phyloP scores from a whole-genome alignment of 1,140 invertebrate species.

The Melipona quadrifasciata region DNA sequence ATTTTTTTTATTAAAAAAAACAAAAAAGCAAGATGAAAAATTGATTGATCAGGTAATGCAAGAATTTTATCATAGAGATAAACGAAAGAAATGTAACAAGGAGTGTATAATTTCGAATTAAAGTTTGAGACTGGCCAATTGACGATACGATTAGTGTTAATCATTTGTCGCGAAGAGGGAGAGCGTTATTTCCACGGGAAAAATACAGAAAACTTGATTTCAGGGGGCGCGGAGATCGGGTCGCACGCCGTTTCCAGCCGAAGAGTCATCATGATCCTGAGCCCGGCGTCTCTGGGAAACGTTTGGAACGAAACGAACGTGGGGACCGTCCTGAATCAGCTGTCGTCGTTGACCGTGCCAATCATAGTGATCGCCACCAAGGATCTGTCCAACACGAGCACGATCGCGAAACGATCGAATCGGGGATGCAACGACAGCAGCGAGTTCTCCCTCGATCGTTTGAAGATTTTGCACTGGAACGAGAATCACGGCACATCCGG shows the following conservation, averaged over 20 bases:
- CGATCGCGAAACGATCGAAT: constrained; percentile 71
- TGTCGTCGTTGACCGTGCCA: constrained; percentile 65
- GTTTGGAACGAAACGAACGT: constrained; percentile 77
- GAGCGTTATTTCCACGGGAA: no score
- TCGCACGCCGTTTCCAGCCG: constrained; percentile 71
- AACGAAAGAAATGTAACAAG: no score
- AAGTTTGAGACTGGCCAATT: no score
- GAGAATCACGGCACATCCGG: constrained; percentile 43
- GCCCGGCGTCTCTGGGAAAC: constrained; percentile 72
- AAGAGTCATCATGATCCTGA: constrained; percentile 75
- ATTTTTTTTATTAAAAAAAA: no score
- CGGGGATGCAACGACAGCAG: constrained; percentile 56
- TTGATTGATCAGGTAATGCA: no score
- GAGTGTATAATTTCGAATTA: no score
- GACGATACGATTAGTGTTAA: no score
- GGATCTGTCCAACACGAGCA: constrained; percentile 69
- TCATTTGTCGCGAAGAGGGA: no score
- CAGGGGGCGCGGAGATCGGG: constrained; percentile 77
- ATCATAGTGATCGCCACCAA: constrained; percentile 75
- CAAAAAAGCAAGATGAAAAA: no score
- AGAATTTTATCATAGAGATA: no score
- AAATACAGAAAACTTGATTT: constrained; percentile 17
- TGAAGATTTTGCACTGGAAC: constrained; percentile 75
- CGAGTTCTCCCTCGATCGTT: constrained; percentile 66
- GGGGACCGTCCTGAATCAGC: constrained; percentile 70